These are phyloP conservation scores for Enteromius fasciolatus DNA, from an alignment of 2,797 vertebrate genomes.

Conservation along the genomic window DNA sequence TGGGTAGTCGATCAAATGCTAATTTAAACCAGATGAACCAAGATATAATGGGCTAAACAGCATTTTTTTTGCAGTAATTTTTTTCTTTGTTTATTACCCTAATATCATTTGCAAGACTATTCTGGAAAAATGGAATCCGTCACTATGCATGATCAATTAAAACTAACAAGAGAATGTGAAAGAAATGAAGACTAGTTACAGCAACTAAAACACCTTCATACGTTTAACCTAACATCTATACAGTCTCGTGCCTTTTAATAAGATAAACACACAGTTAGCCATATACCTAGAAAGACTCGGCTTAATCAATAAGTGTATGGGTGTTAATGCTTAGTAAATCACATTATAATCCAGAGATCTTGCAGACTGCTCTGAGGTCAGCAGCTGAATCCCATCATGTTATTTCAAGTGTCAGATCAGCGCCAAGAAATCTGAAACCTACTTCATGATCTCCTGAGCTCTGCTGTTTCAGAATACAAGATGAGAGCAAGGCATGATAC, in stretches of 20 bases:
- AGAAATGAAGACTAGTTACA: background rate
- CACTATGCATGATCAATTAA: background rate
- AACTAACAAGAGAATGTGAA: background rate
- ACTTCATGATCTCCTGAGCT: conserved; percentile 20
- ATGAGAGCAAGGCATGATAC: conserved; percentile 33
- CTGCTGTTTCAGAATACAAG: conserved; percentile 34
- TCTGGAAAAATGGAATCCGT: background rate
- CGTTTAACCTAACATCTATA: background rate
- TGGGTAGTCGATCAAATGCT: background rate
- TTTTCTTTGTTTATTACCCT: background rate
- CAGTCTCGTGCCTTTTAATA: background rate
- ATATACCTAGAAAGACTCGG: background rate
- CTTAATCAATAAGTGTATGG: background rate
- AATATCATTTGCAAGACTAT: too few relatives aligned
- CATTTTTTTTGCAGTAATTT: background rate
- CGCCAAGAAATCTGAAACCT: conserved; percentile 54
- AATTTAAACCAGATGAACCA: background rate
- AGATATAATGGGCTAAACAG: background rate
- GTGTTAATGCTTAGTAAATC: conserved; percentile 11
- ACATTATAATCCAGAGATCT: conserved; percentile 46
- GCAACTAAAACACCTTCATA: background rate
- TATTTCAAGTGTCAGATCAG: conserved; percentile 42
- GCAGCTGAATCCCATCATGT: conserved; percentile 58
- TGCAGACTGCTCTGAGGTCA: conserved; percentile 47
- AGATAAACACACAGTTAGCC: background rate